A percentile compares a stretch with the other conserved stretches of the same genome.
These are phyloP conservation scores for Drosophila persimilis DNA, from an alignment of 1,140 invertebrate genomes.

Conservation along the genomic window DNA sequence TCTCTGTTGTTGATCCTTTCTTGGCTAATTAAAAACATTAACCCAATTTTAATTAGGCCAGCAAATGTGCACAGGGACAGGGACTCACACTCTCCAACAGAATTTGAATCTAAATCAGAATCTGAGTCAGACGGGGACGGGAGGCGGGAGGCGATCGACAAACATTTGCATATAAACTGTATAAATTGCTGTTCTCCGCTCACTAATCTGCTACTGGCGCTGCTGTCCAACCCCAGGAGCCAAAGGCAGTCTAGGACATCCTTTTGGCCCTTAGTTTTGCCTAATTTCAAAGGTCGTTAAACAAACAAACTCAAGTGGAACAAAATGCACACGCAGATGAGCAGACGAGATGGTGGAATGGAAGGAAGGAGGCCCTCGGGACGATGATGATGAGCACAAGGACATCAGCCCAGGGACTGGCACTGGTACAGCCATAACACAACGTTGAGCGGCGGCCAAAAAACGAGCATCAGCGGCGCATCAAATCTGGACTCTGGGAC, in stretches of 20 bases:
- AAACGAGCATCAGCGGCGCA: constrained; percentile 2
- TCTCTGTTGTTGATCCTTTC: background rate
- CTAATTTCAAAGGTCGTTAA: constrained; percentile 83
- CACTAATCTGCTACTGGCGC: background rate
- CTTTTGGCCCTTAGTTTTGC: constrained; percentile 74
- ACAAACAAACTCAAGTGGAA: constrained; percentile 83
- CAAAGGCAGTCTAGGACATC: constrained; percentile 20
- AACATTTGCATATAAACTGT: constrained; percentile 75
- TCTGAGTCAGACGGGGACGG: background rate
- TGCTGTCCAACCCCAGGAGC: constrained; percentile 23
- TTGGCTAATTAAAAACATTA: constrained; percentile 67
- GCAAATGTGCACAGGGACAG: constrained; percentile 41
- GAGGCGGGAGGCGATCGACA: constrained; percentile 8
- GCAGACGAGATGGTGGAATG: constrained; percentile 2
- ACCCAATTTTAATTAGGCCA: constrained; percentile 77
- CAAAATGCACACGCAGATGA: constrained; percentile 64
- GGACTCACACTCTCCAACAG: background rate
- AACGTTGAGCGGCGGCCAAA: background rate
- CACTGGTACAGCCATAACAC: background rate
- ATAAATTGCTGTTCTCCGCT: constrained; percentile 61
- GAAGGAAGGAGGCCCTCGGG: constrained; percentile 45
- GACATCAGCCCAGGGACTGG: constrained; percentile 5
- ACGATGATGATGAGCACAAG: constrained; percentile 19
- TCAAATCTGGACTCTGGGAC: background rate
- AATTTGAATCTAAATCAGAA: constrained; percentile 41